phyloP scores from a whole-genome alignment of 2,888 invertebrate genomes.

The Oscheius sp. region DNA sequence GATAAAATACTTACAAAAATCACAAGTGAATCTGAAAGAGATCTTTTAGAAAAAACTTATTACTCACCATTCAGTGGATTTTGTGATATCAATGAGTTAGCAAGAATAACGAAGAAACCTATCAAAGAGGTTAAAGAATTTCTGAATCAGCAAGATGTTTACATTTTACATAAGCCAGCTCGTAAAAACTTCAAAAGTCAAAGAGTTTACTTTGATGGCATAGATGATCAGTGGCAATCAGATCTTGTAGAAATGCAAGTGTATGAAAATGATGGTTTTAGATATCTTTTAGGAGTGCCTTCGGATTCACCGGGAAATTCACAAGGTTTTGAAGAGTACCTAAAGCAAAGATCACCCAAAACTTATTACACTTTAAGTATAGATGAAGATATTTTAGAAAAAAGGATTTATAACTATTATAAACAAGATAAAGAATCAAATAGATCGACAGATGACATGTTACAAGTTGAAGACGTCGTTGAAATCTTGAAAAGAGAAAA shows the following conservation, averaged over 20 bases:
- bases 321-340: neutral
- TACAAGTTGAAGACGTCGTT: no score
- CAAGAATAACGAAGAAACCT: constrained; percentile 35
- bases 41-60: constrained; percentile 40
- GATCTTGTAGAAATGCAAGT: constrained; percentile 56
- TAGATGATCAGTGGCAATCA: constrained; percentile 53
- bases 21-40: constrained; percentile 23
- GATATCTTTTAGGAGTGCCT: constrained; percentile 37
- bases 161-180: constrained; percentile 50
- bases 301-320: no score
- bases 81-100: constrained; percentile 44
- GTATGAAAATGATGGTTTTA: constrained; percentile 47
- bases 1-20: neutral
- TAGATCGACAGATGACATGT: no score
- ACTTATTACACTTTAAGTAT: no score
- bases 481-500: no score
- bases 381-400: no score
- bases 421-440: no score
- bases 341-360: constrained; percentile 9
- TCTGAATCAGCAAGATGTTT: constrained; percentile 45
- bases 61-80: constrained; percentile 41
- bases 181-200: constrained; percentile 48
- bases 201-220: constrained; percentile 43
- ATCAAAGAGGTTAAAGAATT: constrained; percentile 36
- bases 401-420: no score